These are phyloP conservation scores for Bucorvus abyssinicus DNA, from an alignment of 2,797 vertebrate genomes.

Conservation along the genomic window DNA sequence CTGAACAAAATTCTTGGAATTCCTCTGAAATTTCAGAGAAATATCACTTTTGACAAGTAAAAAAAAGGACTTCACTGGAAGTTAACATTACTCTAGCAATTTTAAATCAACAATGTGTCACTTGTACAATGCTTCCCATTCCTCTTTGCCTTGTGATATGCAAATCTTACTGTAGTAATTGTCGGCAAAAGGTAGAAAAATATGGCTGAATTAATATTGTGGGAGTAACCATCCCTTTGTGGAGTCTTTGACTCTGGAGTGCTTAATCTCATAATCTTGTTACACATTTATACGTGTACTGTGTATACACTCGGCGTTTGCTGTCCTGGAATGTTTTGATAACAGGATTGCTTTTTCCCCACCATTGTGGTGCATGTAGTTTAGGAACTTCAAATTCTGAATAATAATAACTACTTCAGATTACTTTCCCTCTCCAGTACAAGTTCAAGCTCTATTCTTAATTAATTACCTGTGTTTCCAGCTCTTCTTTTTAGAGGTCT, in stretches of 20 bases:
- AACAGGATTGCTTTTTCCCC: neutral
- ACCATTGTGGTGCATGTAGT: neutral
- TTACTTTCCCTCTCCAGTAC: slow-evolving; percentile 1
- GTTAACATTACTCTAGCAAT: neutral
- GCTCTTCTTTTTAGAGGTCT: neutral
- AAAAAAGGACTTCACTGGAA: neutral
- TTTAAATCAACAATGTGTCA: neutral
- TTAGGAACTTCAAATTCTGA: neutral
- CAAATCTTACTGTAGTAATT: neutral
- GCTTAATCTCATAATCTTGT: neutral
- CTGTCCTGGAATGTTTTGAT: neutral
- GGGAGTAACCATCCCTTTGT: neutral
- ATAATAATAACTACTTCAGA: neutral
- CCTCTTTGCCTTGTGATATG: neutral
- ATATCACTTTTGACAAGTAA: neutral
- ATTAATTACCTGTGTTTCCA: slow-evolving; percentile 39
- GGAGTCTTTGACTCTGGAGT: neutral
- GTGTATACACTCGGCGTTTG: neutral
- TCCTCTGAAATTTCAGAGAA: neutral
- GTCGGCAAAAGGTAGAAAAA: neutral
- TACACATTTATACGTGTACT: neutral
- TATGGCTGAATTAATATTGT: neutral
- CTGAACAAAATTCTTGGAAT: neutral
- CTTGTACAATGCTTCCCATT: neutral
- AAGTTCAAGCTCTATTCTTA: neutral